Conservation (phyloP, 2,888 invertebrate species). For the Oasisia sp. region DNA sequence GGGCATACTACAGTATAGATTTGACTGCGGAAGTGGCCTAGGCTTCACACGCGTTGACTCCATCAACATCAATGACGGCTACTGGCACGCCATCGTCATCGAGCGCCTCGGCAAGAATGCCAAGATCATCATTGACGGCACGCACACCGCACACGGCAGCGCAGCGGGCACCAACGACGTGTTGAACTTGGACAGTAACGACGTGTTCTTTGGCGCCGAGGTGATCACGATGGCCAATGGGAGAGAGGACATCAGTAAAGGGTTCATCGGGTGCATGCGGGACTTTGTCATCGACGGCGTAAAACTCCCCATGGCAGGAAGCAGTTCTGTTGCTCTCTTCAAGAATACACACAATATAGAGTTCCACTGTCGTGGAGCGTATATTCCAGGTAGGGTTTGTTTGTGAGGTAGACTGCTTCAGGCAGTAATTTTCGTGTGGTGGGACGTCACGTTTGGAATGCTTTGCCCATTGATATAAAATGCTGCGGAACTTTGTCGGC, state of each 20-base stretch:
- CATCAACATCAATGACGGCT: slow-evolving; percentile 82
- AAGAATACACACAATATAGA: slow-evolving; percentile 65
- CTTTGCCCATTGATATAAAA: too few species aligned
- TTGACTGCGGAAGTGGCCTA: slow-evolving; percentile 92
- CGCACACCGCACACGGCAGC: slow-evolving; percentile 73
- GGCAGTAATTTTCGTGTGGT: too few species aligned
- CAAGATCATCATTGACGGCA: slow-evolving; percentile 81
- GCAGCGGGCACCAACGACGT: slow-evolving; percentile 85
- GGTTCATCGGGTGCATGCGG: slow-evolving; percentile 92
- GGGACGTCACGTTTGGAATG: too few species aligned
- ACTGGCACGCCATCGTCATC: slow-evolving; percentile 82
- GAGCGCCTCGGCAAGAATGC: slow-evolving; percentile 83
- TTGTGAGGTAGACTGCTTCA: neutral
- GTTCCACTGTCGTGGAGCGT: slow-evolving; percentile 61
- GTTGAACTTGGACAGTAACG: slow-evolving; percentile 84
- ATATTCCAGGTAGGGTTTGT: slow-evolving; percentile 28
- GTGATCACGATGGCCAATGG: slow-evolving; percentile 67
- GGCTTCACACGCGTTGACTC: slow-evolving; percentile 81
- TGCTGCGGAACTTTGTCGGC: too few species aligned
- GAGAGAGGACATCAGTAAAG: slow-evolving; percentile 74
- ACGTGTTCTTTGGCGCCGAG: slow-evolving; percentile 86
- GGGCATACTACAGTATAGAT: slow-evolving; percentile 87
- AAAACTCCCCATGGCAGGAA: slow-evolving; percentile 72
- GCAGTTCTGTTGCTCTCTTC: slow-evolving; percentile 67
- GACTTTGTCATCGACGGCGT: slow-evolving; percentile 82